These are phyloP conservation scores for Rhipidura dahli DNA, from an alignment of 2,113 vertebrate species.

Conservation along the genomic window DNA sequence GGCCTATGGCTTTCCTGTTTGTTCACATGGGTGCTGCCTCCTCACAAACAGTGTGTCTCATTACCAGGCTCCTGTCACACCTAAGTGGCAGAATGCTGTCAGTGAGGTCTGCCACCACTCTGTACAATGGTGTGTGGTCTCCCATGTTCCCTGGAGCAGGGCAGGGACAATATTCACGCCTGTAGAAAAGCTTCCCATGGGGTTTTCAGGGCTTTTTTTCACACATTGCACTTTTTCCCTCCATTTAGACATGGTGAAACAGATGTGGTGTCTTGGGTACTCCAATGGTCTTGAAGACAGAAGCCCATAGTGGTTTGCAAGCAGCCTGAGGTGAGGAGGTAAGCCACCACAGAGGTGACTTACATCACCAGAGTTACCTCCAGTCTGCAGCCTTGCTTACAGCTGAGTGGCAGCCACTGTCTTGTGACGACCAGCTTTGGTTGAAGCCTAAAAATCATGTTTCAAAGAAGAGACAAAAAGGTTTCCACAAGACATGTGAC, in stretches of 20 bases:
- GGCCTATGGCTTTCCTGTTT: fast-evolving
- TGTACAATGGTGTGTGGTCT: fast-evolving
- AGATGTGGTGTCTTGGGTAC: neutral
- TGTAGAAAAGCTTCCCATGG: fast-evolving
- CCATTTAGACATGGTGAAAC: neutral
- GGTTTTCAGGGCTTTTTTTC: neutral
- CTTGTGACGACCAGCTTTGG: neutral
- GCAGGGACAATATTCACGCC: neutral
- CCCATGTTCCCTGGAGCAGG: neutral
- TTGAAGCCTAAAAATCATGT: neutral
- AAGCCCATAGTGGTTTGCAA: neutral
- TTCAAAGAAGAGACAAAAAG: neutral
- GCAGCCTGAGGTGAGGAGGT: neutral
- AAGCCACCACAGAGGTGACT: neutral
- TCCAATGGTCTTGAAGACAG: neutral
- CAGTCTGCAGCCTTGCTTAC: neutral
- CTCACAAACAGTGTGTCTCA: fast-evolving
- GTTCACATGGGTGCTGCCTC: neutral
- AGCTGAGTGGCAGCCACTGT: neutral
- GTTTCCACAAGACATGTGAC: neutral
- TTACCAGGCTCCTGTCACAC: neutral
- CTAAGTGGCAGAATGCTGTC: neutral
- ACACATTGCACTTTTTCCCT: neutral
- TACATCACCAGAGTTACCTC: neutral
- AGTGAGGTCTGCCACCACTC: neutral